phyloP scores from a whole-genome alignment of 2,113 vertebrate genomes.

The Rhabdomys dilectus region DNA sequence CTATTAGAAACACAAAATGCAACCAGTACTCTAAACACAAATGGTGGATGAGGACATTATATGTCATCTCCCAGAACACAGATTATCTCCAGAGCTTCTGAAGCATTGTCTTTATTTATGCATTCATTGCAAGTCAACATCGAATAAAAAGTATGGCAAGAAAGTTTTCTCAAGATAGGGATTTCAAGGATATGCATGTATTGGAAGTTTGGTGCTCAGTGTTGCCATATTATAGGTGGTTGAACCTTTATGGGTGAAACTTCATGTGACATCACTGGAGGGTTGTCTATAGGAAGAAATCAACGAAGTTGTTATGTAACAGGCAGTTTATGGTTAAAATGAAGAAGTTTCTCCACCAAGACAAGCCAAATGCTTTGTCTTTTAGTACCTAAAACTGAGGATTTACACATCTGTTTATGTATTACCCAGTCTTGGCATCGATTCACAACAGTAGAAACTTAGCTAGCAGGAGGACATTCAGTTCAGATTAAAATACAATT shows the following conservation, averaged over 20 bases:
- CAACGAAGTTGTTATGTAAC: not conserved
- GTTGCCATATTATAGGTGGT: not conserved
- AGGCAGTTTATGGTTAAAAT: not conserved
- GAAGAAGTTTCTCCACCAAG: not conserved
- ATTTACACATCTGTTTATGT: not conserved
- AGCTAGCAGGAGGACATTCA: not conserved
- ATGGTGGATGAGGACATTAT: not conserved
- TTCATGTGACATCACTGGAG: not conserved
- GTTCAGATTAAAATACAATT: not conserved
- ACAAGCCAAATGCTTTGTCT: not conserved
- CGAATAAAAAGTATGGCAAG: not conserved
- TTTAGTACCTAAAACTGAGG: not conserved
- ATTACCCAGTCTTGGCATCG: not conserved
- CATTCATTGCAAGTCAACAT: not conserved
- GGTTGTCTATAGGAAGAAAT: too few species aligned
- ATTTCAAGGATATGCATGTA: too few species aligned
- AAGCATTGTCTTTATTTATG: not conserved
- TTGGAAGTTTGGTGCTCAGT: not conserved
- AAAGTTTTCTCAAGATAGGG: not conserved
- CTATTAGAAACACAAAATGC: not conserved
- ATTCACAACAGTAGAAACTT: not conserved
- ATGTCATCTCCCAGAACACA: not conserved
- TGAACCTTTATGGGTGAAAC: not conserved
- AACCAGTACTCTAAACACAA: not conserved
- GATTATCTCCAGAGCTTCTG: not conserved